Percentiles rank a stretch among this genome's conserved stretches.
Evolutionary conservation across 2,797 vertebrate genomes (phyloP).

Genomic region (Erethizon dorsatum): DNA sequence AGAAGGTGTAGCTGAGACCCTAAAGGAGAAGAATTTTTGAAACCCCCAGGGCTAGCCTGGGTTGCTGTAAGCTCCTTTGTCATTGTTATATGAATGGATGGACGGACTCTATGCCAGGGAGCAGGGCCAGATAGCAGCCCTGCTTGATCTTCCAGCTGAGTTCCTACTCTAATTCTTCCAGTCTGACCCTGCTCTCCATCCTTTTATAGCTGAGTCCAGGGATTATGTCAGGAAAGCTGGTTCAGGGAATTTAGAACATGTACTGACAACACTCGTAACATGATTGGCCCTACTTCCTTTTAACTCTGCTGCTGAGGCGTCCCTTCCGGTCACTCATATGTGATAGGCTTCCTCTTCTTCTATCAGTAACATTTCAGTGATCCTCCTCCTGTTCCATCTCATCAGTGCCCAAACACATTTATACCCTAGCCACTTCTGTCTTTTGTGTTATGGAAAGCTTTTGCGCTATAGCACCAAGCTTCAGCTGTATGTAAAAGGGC

Average conservation of each 20-base stretch:
- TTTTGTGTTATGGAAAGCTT: neutral
- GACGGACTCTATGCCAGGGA: too few relatives aligned
- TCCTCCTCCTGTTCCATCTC: neutral
- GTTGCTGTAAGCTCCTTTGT: neutral
- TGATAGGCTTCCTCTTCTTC: neutral
- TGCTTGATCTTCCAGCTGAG: fast-evolving
- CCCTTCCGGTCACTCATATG: neutral
- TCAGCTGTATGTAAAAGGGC: slow-evolving; percentile 34
- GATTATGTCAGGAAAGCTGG: neutral
- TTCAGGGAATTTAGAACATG: neutral
- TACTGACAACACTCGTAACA: neutral
- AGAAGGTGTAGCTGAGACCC: neutral
- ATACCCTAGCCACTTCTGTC: neutral
- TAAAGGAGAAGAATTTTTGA: neutral
- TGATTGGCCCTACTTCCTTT: neutral
- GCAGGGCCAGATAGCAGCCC: fast-evolving
- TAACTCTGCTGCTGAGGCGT: neutral
- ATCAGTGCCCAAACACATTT: neutral
- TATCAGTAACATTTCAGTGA: neutral
- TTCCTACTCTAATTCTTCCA: too few relatives aligned
- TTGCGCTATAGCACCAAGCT: neutral
- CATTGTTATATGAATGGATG: neutral
- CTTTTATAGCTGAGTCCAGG: neutral
- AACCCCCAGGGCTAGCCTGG: neutral
- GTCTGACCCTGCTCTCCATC: neutral